Percentiles rank a stretch among this genome's conserved stretches.
Conservation (phyloP, 2,888 invertebrate species). For the Aethes cnicana region DNA sequence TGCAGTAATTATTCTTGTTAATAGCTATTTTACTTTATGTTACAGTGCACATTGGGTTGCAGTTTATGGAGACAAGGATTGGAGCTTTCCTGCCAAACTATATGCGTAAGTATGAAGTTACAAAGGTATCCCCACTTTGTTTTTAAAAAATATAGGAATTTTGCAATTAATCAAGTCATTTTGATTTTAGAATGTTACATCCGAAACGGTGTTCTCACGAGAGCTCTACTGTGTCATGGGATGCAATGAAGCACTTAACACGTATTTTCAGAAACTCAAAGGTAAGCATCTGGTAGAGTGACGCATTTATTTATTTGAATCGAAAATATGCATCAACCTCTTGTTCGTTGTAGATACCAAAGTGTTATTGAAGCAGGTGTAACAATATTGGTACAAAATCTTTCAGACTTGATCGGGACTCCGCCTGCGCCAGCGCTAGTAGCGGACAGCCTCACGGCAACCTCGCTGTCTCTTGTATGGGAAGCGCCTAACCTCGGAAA, state of each 20-base stretch:
- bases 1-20: too few relatives aligned
- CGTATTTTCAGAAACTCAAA: slow-evolving; percentile 87
- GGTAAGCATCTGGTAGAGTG: slow-evolving; percentile 67
- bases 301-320: not conserved
- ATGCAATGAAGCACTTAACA: slow-evolving; percentile 90
- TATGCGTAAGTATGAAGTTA: slow-evolving; percentile 89
- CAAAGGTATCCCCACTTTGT: too few relatives aligned
- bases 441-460: slow-evolving; percentile 88
- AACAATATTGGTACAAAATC: too few relatives aligned
- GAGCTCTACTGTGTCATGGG: slow-evolving; percentile 91
- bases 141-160: too few relatives aligned
- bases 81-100: slow-evolving; percentile 88
- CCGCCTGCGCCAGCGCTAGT: slow-evolving; percentile 89
- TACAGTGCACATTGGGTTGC: slow-evolving; percentile 91
- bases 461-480: slow-evolving; percentile 92
- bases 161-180: too few relatives aligned
- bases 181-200: slow-evolving; percentile 85
- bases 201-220: slow-evolving; percentile 85
- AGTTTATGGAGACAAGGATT: slow-evolving; percentile 89
- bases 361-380: too few relatives aligned
- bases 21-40: too few relatives aligned
- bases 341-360: too few relatives aligned
- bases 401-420: slow-evolving; percentile 84
- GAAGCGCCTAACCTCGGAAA: slow-evolving; percentile 82
- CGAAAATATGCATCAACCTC: not conserved